A percentile compares a stretch with the other conserved stretches of the same genome.
These are phyloP conservation scores for Aurelia aurita DNA, from an alignment of 30 jellyfish, hydroid and myxozoan species.

Conservation along the genomic window DNA sequence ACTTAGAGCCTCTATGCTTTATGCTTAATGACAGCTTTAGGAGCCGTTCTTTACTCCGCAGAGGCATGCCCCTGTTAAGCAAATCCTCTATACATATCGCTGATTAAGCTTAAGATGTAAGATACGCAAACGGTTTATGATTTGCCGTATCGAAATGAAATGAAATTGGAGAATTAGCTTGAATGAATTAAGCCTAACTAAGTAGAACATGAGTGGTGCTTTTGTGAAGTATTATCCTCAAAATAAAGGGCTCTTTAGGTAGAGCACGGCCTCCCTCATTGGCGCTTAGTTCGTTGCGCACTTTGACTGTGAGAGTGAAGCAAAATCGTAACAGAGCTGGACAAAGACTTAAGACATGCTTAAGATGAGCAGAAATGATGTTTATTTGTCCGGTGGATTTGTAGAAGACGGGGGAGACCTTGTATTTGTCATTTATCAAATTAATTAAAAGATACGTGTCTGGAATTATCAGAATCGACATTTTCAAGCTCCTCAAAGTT, in stretches of 20 bases:
- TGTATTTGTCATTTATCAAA: not conserved
- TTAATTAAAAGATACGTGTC: no score
- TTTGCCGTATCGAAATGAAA: not conserved
- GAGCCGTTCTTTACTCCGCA: no score
- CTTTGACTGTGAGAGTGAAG: constrained; percentile 71
- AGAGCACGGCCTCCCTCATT: constrained; percentile 37
- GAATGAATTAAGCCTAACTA: constrained; percentile 54
- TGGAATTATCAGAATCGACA: no score
- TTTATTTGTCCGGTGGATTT: constrained; percentile 23
- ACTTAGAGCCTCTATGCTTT: no score
- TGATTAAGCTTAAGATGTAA: no score
- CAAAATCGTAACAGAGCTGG: constrained; percentile 50
- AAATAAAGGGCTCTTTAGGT: constrained; percentile 43
- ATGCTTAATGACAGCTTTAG: no score
- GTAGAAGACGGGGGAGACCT: constrained; percentile 47
- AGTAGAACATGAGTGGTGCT: constrained; percentile 71
- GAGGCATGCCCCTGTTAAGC: no score
- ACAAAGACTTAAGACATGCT: constrained; percentile 33
- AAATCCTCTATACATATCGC: no score
- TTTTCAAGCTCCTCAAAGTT: no score
- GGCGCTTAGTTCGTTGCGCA: constrained; percentile 66
- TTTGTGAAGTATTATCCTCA: constrained; percentile 15
- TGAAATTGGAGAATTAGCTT: not conserved
- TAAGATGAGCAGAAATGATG: constrained; percentile 18
- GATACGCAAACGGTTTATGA: no score